A percentile compares a stretch with the other conserved stretches of the same genome.
phyloP scores from a whole-genome alignment of 2,797 vertebrate genomes.

The Emys orbicularis region DNA sequence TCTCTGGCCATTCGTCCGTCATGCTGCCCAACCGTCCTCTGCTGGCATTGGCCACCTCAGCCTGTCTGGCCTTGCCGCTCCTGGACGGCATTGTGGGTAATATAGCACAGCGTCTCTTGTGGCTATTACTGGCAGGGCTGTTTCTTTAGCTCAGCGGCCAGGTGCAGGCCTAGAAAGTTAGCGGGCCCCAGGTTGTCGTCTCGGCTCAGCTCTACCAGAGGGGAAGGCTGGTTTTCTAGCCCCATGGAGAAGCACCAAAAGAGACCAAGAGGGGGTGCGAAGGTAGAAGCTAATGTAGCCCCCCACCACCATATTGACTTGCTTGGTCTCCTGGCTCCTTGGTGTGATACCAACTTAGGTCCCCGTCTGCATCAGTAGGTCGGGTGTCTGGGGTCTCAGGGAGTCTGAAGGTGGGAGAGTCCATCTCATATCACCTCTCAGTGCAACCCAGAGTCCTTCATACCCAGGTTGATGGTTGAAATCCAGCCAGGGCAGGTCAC shows the following conservation, averaged over 20 bases:
- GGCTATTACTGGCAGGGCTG: background rate
- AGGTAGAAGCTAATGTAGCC: background rate
- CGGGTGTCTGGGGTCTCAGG: background rate
- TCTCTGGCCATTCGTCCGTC: background rate
- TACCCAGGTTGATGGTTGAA: background rate
- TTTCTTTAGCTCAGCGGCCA: background rate
- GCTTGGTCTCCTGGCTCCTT: background rate
- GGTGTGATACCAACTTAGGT: background rate
- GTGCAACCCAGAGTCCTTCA: background rate
- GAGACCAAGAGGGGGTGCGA: background rate
- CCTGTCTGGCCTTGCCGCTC: background rate
- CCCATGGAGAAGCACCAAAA: background rate
- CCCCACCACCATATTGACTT: background rate
- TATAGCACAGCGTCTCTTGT: background rate
- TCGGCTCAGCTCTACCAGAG: background rate
- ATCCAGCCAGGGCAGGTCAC: background rate
- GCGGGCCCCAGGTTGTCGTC: background rate
- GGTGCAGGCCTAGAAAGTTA: background rate
- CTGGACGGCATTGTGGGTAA: background rate
- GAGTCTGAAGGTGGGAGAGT: background rate
- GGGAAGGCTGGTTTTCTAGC: background rate
- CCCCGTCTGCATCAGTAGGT: background rate
- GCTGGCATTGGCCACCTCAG: background rate
- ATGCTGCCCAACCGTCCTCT: background rate
- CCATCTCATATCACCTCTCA: background rate